Base-by-base conservation (phyloP, 1,140 invertebrate genomes). In the Cepaea nemoralis region DNA sequence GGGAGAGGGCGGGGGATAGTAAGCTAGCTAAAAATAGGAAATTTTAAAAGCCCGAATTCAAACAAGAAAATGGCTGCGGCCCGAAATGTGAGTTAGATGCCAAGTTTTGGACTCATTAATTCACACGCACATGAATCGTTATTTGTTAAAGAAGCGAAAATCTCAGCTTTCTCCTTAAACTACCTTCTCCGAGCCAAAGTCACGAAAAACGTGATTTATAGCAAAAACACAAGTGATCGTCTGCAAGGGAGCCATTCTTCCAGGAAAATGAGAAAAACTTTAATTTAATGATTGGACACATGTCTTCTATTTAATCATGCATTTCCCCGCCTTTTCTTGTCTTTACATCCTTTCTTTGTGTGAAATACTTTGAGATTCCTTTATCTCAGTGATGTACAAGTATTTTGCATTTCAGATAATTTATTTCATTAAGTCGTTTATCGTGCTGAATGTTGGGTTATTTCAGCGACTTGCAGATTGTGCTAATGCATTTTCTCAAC, bases 101-200 rank as follows among this genome's bases (percentile, higher is more conserved):
- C 59, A 59, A 55, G 59, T 63, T 63, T 63, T 63, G 59, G n/a
- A 31, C 59, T 63, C 59, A 63, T 63, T 63, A 63, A 63, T 63
- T 63, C 59, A 27, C 59, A 63, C 59, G 59, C 59, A 31, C 59
- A 63, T 63, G 59, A 31, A 5, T 27, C 59, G 27, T 63, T 63
- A 63, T 31, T 27, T 63, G 59, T 63, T 63, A 31, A 63, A 63
- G 59, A 63, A 27, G n/a, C 10, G 59, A 31, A 22, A 63, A 63
- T 63, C 59, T 63, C 59, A 63, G 59, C 27, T 63, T 63, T 63
- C 59, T 5, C 0, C 6, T 31, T 27, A 63, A 31, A 31, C 59
- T 31, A 31, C 59, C 27, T 31, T 1, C 27, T 3, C 59, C 12
- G n/a, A 63, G 6, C 16, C n/a, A 27, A 63, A 63, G 59, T 63